Percentiles rank a stretch among this genome's conserved stretches.
These are phyloP conservation scores for Entomobrya multifasciata DNA, from an alignment of 2,888 invertebrate genomes.

Conservation along the genomic window DNA sequence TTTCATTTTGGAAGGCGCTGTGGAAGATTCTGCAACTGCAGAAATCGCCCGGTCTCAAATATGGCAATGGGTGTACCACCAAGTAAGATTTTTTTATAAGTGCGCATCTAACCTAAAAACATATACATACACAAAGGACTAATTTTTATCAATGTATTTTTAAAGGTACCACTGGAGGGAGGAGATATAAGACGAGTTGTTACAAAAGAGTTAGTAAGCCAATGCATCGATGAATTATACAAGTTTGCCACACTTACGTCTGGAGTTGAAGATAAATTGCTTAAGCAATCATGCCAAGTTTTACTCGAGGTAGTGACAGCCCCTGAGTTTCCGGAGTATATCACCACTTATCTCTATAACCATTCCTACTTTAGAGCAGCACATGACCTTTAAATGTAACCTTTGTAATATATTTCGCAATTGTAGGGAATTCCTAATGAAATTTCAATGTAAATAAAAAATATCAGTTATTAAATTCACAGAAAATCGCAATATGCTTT, in stretches of 20 bases:
- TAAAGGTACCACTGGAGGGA: constrained; percentile 84
- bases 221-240: constrained; percentile 82
- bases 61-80: constrained; percentile 88
- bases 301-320: constrained; percentile 85
- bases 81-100: constrained; percentile 81
- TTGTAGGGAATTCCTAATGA: no score
- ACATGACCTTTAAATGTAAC: neutral
- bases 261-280: constrained; percentile 59
- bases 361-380: constrained; percentile 76
- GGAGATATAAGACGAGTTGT: constrained; percentile 80
- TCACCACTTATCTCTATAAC: constrained; percentile 85
- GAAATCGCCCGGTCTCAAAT: constrained; percentile 88
- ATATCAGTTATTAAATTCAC: no score
- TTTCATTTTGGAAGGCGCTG: constrained; percentile 85
- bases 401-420: no score
- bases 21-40: constrained; percentile 89
- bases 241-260: constrained; percentile 52
- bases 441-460: no score
- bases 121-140: neutral
- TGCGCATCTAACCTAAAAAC: neutral
- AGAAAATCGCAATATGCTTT: no score
- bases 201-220: constrained; percentile 83
- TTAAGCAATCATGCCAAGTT: constrained; percentile 82
- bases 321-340: constrained; percentile 85
- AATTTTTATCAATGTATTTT: constrained; percentile 65